A percentile compares a stretch with the other conserved stretches of the same genome.
Conservation (phyloP, 2,113 vertebrate species). For the Bufo bufo region DNA sequence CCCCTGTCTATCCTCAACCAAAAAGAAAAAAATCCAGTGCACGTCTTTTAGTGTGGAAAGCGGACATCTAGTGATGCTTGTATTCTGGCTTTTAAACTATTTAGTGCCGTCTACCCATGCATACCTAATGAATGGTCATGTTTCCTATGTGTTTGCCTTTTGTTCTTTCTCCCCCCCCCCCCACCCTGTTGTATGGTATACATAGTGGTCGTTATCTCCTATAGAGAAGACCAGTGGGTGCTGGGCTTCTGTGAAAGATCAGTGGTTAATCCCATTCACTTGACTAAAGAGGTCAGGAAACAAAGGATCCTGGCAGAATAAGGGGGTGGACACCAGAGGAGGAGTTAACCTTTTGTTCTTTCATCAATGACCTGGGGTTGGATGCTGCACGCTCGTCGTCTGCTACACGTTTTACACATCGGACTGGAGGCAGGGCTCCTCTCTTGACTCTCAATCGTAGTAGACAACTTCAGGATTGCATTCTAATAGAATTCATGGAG, state of each 20-base stretch:
- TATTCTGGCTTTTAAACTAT: too few species aligned
- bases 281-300: constrained; percentile 34
- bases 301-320: constrained; percentile 45
- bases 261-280: constrained; percentile 31
- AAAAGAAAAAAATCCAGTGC: too few species aligned
- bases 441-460: neutral
- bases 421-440: neutral
- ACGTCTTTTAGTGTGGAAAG: too few species aligned
- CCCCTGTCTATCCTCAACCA: too few species aligned
- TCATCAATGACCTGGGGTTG: constrained; percentile 18
- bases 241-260: neutral
- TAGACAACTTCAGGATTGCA: neutral
- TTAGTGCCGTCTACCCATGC: too few species aligned
- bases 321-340: constrained; percentile 39
- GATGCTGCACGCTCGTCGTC: neutral
- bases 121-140: neutral
- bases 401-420: too few species aligned
- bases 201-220: neutral
- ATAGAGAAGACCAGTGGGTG: neutral
- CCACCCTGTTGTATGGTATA: neutral
- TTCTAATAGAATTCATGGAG: neutral
- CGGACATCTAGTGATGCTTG: neutral
- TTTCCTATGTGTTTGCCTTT: neutral
- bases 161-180: neutral
- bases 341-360: constrained; percentile 56